Evolutionary conservation across 2,113 vertebrate genomes (phyloP).

Genomic region (Diadophis punctatus): DNA sequence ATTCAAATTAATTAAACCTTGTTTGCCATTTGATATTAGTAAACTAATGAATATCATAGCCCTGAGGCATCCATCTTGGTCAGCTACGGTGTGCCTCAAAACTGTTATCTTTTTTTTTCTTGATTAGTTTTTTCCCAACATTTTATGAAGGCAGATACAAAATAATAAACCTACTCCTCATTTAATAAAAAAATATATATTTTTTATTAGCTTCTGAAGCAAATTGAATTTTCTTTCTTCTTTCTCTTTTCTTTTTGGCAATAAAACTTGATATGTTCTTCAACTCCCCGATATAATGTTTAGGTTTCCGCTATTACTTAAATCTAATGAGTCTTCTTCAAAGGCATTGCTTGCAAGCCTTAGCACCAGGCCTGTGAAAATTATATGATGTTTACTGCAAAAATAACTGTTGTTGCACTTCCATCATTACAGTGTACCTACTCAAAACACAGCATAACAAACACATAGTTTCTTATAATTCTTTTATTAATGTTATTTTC

Average conservation of each 20-base stretch:
- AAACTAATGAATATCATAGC: constrained; percentile 60
- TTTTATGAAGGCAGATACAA: constrained; percentile 46
- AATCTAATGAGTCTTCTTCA: constrained; percentile 53
- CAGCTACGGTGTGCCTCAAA: constrained; percentile 52
- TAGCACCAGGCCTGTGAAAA: not conserved
- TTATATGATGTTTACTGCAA: constrained; percentile 3
- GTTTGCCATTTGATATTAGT: constrained; percentile 59
- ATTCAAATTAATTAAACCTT: constrained; percentile 65
- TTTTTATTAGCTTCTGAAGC: constrained; percentile 56
- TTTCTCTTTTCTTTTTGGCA: constrained; percentile 31
- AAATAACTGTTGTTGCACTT: constrained; percentile 41
- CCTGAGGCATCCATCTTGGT: constrained; percentile 62
- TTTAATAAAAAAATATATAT: constrained; percentile 46
- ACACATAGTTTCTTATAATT: constrained; percentile 30
- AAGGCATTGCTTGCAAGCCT: constrained; percentile 37
- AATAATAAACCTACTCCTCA: constrained; percentile 49
- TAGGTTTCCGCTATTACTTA: constrained; percentile 57
- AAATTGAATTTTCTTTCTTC: constrained; percentile 58
- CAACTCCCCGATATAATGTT: constrained; percentile 28
- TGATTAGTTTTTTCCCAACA: constrained; percentile 45
- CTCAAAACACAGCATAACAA: constrained; percentile 30
- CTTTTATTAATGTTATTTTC: constrained; percentile 34
- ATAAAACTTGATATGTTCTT: constrained; percentile 62
- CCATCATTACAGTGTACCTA: constrained; percentile 46
- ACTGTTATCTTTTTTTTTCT: constrained; percentile 52